Percentiles rank a stretch among this genome's conserved stretches.
These are phyloP conservation scores for Acarapis woodi DNA, from an alignment of 1,140 invertebrate genomes.

Conservation along the genomic window DNA sequence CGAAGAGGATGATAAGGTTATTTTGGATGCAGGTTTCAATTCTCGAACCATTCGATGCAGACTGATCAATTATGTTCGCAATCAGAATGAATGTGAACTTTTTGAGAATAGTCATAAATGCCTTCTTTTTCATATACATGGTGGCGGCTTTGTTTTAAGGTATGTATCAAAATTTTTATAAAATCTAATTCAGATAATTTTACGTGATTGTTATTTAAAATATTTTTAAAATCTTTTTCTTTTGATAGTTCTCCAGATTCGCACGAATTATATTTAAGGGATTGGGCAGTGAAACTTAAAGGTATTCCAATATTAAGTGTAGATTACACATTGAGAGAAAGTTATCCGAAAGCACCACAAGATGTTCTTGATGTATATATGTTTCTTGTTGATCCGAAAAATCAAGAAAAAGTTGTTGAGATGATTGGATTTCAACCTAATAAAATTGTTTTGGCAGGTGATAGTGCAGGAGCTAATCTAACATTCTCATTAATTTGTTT, in stretches of 20 bases:
- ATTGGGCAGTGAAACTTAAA: background rate
- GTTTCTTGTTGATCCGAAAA: slow-evolving; percentile 37
- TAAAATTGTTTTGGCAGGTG: slow-evolving; percentile 25
- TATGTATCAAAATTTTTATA: no score
- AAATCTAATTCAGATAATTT: no score
- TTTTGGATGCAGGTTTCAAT: no score
- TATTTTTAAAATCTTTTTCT: no score
- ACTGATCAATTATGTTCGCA: background rate
- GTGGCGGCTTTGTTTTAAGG: background rate
- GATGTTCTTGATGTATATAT: slow-evolving; percentile 81
- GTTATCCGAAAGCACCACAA: slow-evolving; percentile 46
- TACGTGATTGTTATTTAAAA: no score
- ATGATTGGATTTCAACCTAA: slow-evolving; percentile 8
- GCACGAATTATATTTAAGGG: slow-evolving; percentile 1
- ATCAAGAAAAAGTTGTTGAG: slow-evolving; percentile 20
- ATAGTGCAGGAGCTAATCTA: slow-evolving; percentile 85
- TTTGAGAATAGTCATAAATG: background rate
- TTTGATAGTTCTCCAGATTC: slow-evolving; percentile 1
- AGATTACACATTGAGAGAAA: slow-evolving; percentile 55
- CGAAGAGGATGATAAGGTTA: no score
- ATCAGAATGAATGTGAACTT: background rate
- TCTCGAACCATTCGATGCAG: no score
- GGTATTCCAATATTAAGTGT: slow-evolving; percentile 52
- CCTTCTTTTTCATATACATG: slow-evolving; percentile 1
- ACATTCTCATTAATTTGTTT: slow-evolving; percentile 32